Percentiles rank a stretch among this genome's conserved stretches.
phyloP scores from a whole-genome alignment of 1,140 invertebrate genomes.

The Achroia grisella region DNA sequence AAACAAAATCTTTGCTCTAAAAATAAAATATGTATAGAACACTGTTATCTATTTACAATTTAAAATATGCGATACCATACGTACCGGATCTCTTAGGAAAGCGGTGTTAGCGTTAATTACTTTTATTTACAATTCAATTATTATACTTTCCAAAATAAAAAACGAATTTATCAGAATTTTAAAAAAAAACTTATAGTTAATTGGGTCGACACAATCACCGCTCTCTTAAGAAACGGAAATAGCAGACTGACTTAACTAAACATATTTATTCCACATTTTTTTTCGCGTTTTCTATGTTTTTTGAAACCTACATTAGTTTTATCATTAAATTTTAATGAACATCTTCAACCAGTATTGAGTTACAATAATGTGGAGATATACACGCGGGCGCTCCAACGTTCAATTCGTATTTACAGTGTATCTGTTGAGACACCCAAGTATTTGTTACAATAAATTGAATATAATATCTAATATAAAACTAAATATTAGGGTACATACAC shows the following conservation, averaged over 20 bases:
- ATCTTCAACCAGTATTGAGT: constrained; percentile 34
- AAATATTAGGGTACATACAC: too few species aligned
- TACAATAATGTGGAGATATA: constrained; percentile 6
- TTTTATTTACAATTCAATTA: constrained; percentile 49
- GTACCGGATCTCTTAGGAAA: constrained; percentile 25
- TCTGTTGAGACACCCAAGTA: constrained; percentile 21
- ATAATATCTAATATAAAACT: neutral
- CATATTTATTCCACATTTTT: constrained; percentile 37
- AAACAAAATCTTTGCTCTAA: constrained; percentile 30
- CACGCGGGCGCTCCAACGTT: too few species aligned
- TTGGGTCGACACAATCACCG: constrained; percentile 6
- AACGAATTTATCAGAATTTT: neutral
- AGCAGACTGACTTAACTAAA: constrained; percentile 32
- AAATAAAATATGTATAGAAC: constrained; percentile 53
- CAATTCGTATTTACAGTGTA: neutral
- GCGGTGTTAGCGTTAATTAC: constrained; percentile 11
- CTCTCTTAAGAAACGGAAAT: constrained; percentile 25
- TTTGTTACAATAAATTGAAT: constrained; percentile 8
- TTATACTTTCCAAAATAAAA: constrained; percentile 20
- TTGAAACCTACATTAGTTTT: constrained; percentile 58
- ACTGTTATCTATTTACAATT: constrained; percentile 62
- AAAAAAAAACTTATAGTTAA: constrained; percentile 25
- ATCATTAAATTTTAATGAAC: constrained; percentile 55
- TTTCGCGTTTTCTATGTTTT: constrained; percentile 42
- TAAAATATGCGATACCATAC: constrained; percentile 60